Percentiles rank a stretch among this genome's conserved stretches.
Evolutionary conservation across 2,888 invertebrate species (phyloP).

Genomic region (Nomada fabriciana): DNA sequence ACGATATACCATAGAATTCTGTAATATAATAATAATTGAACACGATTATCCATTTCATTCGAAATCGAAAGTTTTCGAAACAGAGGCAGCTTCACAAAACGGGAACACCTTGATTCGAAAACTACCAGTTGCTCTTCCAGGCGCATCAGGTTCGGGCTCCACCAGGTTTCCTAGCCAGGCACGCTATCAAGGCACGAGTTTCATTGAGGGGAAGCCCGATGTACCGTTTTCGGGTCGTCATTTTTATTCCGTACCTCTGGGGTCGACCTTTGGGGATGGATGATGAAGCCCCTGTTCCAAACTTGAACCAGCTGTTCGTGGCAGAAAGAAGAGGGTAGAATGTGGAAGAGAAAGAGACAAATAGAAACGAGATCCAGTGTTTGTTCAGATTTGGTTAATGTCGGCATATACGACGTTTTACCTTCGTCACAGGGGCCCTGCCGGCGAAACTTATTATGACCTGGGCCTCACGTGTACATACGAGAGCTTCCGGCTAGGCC

Average conservation of each 20-base stretch:
- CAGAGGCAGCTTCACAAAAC: neutral
- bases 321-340: conserved; percentile 16
- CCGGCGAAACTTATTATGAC: conserved; percentile 63
- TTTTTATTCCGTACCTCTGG: conserved; percentile 65
- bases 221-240: conserved; percentile 74
- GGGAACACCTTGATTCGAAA: conserved; percentile 51
- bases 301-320: conserved; percentile 72
- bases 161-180: conserved; percentile 67
- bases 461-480: conserved; percentile 54
- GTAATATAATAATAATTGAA: no score
- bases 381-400: conserved; percentile 82
- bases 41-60: no score
- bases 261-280: conserved; percentile 68
- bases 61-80: neutral
- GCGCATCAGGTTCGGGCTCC: conserved; percentile 72
- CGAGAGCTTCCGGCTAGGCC: conserved; percentile 61
- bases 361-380: conserved; percentile 68
- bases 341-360: conserved; percentile 26
- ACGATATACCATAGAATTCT: no score
- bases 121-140: conserved; percentile 48
- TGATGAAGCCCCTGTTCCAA: conserved; percentile 64
- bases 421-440: conserved; percentile 69
- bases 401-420: conserved; percentile 72
- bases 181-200: conserved; percentile 66
- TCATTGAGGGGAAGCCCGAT: conserved; percentile 68